phyloP scores from a whole-genome alignment of 2,888 invertebrate species.

The Andrena bicolor region DNA sequence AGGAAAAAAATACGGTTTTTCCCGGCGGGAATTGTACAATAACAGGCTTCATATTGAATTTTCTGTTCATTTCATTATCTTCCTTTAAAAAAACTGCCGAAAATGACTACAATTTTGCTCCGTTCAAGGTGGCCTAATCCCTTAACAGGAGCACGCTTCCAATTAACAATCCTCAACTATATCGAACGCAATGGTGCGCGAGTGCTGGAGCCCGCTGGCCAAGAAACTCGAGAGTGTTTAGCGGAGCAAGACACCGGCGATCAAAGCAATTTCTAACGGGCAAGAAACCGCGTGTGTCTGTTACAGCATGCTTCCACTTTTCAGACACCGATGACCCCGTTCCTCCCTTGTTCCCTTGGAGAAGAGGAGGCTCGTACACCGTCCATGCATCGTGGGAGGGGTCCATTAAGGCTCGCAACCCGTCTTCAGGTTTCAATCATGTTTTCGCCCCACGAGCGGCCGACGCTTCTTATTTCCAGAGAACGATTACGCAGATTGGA shows the following conservation, averaged over 20 bases:
- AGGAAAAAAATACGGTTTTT: no score
- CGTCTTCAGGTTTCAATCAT: constrained; percentile 59
- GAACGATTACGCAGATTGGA: constrained; percentile 76
- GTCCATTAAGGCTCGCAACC: constrained; percentile 56
- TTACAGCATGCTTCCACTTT: neutral
- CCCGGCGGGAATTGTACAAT: no score
- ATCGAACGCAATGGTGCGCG: neutral
- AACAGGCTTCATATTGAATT: no score
- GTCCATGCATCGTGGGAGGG: constrained; percentile 39
- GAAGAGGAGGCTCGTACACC: neutral
- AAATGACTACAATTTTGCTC: no score
- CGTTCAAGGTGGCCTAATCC: no score
- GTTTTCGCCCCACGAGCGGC: constrained; percentile 25
- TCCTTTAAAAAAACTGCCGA: no score
- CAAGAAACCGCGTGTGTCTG: neutral
- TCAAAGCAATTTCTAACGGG: neutral
- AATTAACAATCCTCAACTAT: neutral
- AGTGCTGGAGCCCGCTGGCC: neutral
- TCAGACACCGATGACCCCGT: neutral
- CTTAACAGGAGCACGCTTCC: neutral
- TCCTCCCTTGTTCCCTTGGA: neutral
- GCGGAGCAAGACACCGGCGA: neutral
- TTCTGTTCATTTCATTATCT: no score
- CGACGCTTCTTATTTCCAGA: constrained; percentile 70
- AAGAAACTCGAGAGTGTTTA: neutral